Conservation (phyloP, 2,113 vertebrate genomes). For the Cavia porcellus region DNA sequence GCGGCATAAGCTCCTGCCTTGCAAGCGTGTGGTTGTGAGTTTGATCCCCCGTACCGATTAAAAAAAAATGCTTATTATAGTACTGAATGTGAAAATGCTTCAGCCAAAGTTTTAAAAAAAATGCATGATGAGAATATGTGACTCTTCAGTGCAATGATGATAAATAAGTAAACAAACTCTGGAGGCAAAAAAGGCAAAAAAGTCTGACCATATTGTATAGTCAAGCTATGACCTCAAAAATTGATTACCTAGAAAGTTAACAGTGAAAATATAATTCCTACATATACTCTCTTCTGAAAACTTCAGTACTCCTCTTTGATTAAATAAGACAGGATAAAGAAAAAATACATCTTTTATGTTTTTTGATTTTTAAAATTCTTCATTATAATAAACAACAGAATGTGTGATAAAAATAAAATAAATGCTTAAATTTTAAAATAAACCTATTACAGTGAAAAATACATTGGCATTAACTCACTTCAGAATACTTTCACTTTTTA, state of each 20-base stretch:
- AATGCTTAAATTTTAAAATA: neutral
- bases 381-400: neutral
- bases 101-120: slow-evolving; percentile 75
- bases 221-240: slow-evolving; percentile 35
- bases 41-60: too few relatives aligned
- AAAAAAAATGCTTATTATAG: slow-evolving; percentile 60
- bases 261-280: neutral
- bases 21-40: too few relatives aligned
- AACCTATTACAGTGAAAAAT: neutral
- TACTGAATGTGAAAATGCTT: slow-evolving; percentile 71
- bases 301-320: neutral
- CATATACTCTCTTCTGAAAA: slow-evolving; percentile 22
- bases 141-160: slow-evolving; percentile 61
- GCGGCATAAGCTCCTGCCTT: too few relatives aligned
- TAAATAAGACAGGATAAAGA: neutral
- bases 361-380: slow-evolving; percentile 30
- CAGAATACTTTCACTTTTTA: neutral
- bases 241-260: slow-evolving; percentile 60
- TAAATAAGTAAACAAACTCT: slow-evolving; percentile 80
- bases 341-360: neutral
- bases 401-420: neutral
- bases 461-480: neutral
- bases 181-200: slow-evolving; percentile 74
- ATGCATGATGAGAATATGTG: slow-evolving; percentile 72
- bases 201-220: slow-evolving; percentile 49